phyloP scores from a whole-genome alignment of 2,888 invertebrate species.

The Epirrhoe alternata region DNA sequence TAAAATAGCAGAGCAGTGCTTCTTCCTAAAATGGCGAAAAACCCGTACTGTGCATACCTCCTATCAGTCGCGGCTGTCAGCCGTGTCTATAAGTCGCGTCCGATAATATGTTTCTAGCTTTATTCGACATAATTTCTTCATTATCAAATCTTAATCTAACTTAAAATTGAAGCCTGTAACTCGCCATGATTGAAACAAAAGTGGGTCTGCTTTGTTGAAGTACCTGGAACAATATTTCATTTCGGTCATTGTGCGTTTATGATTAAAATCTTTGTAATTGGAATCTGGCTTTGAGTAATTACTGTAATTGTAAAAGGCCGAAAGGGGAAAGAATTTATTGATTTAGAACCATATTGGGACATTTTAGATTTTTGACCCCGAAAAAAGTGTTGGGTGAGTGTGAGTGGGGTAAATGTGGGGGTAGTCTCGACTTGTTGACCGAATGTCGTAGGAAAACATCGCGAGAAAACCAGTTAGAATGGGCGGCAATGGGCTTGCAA shows the following conservation, averaged over 20 bases:
- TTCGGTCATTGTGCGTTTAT: conserved; percentile 16
- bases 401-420: too few species aligned
- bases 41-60: too few species aligned
- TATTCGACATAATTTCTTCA: background rate
- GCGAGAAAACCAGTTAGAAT: too few species aligned
- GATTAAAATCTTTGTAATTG: conserved; percentile 17
- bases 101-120: too few species aligned
- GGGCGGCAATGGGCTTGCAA: too few species aligned
- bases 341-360: background rate
- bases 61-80: too few species aligned
- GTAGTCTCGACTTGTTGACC: too few species aligned
- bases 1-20: too few species aligned
- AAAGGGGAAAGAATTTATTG: conserved; percentile 2
- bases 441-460: too few species aligned
- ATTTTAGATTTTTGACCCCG: background rate
- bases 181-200: conserved; percentile 12
- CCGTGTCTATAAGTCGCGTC: too few species aligned
- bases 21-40: too few species aligned
- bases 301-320: conserved; percentile 4
- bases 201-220: conserved; percentile 7
- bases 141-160: background rate
- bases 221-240: conserved; percentile 28
- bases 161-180: conserved; percentile 17
- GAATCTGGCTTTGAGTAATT: conserved; percentile 11
- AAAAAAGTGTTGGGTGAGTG: too few species aligned